Evolutionary conservation across 30 jellyfish, hydroid and myxozoan genomes (phyloP).

Genomic region (Mastigias papua): DNA sequence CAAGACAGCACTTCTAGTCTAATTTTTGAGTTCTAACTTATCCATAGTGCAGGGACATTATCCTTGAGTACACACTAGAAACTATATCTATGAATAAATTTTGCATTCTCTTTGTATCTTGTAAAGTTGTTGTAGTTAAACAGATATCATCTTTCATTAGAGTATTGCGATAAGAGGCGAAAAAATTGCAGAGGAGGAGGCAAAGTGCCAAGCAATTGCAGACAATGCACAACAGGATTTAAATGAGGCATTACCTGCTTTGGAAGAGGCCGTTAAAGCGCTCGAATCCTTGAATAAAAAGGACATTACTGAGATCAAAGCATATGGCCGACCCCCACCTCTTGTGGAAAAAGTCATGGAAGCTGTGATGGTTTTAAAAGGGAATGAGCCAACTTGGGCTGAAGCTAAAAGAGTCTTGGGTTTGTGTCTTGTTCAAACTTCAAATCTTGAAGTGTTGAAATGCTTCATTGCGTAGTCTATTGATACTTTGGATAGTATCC

Average conservation of each 20-base stretch:
- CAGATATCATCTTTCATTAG: conserved; percentile 47
- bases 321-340: conserved; percentile 98
- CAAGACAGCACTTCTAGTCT: too few species aligned
- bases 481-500: too few species aligned
- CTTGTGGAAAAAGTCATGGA: conserved; percentile 95
- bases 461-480: too few species aligned
- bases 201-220: conserved; percentile 93
- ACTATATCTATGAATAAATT: neutral
- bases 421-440: conserved; percentile 6
- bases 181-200: conserved; percentile 92
- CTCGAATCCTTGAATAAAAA: conserved; percentile 92
- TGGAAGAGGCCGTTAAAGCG: conserved; percentile 93
- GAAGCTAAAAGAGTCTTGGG: conserved; percentile 93
- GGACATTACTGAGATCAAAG: conserved; percentile 96
- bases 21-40: too few species aligned
- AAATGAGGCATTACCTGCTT: conserved; percentile 95
- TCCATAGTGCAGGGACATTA: too few species aligned
- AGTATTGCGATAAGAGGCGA: conserved; percentile 94
- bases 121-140: too few species aligned
- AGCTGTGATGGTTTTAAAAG: conserved; percentile 92
- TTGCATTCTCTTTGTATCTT: too few species aligned
- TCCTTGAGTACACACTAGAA: too few species aligned
- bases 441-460: too few species aligned
- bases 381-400: conserved; percentile 97
- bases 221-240: conserved; percentile 93